Conservation (phyloP, 2,797 vertebrate genomes). For the Pogonophryne albipinna region DNA sequence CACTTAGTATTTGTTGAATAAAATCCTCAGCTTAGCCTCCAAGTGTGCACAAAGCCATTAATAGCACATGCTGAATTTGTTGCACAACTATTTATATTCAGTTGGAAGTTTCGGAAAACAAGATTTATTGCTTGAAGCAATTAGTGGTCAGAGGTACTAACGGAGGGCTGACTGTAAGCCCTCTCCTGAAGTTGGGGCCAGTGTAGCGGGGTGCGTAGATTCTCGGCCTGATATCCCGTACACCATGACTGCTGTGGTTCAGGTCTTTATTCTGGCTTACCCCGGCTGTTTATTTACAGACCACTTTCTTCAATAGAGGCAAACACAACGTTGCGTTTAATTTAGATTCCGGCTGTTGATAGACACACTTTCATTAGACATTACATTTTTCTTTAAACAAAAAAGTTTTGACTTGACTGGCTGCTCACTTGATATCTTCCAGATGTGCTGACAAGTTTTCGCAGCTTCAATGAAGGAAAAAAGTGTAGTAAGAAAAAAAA, state of each 20-base stretch:
- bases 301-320: conserved; percentile 71
- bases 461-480: conserved; percentile 56
- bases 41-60: conserved; percentile 69
- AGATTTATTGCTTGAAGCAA: conserved; percentile 75
- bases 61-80: conserved; percentile 68
- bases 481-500: conserved; percentile 20
- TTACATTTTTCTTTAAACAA: conserved; percentile 41
- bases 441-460: conserved; percentile 82
- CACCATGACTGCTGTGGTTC: conserved; percentile 75
- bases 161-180: conserved; percentile 59
- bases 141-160: conserved; percentile 72
- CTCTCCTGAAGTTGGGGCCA: conserved; percentile 56
- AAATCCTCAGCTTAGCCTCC: conserved; percentile 51
- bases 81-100: conserved; percentile 77
- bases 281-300: conserved; percentile 77
- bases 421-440: conserved; percentile 79
- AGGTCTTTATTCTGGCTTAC: conserved; percentile 44
- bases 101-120: conserved; percentile 77
- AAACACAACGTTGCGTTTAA: conserved; percentile 74
- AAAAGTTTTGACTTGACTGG: conserved; percentile 73
- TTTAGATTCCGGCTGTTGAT: conserved; percentile 77
- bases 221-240: conserved; percentile 64
- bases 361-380: conserved; percentile 75
- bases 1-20: conserved; percentile 75
- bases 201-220: conserved; percentile 68